Base-by-base conservation (phyloP, 2,797 vertebrate genomes). In the Sebastes diploproa region DNA sequence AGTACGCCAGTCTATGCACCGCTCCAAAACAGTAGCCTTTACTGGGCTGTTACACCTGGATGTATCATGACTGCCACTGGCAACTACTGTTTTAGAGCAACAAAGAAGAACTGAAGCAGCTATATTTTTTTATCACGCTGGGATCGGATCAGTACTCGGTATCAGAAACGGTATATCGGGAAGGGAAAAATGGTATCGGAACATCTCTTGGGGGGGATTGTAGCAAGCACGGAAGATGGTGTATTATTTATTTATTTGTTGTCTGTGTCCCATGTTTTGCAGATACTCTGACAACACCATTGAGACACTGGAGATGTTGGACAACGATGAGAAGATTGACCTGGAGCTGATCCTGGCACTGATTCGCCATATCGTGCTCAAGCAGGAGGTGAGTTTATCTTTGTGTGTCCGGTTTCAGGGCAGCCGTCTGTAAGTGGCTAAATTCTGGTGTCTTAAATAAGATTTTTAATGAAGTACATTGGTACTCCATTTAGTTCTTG, bases 261-360 rank as follows among this genome's bases (percentile, higher is more conserved):
- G 6, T 69, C n/a, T 55, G 4, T 77, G 30, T 29, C 4, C 7
- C 52, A 1, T 78, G 27, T 89, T 84, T 90, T 83, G 22, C 89
- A 99, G 98, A 91, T 99, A 97, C 87, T 98, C 97, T 27, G 93
- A 96, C 66, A 91, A 87, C 85, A 99, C 98, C 13, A 90, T 98
- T 25, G 87, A 96, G 58, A 93, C 96, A 36, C 69, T 99, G 80
- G 96, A 97, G 91, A 95, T 94, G 93, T 94, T 98, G 88, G 97
- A 99, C 86, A 75, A 85, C 3, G 97, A 99, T 88, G 98, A 99
- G 9, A 98, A 97, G 92, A 97, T 99, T 54, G 98, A 99, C 94
- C 95, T 99, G 83, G 95, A 98, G 64, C 96, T 99, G 68, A 95
- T 99, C 62, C 88, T 96, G 83, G 96, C 96, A 2, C 96, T 99